These are phyloP conservation scores for Epinotia demarniana DNA, from an alignment of 2,888 invertebrate species.

Conservation along the genomic window DNA sequence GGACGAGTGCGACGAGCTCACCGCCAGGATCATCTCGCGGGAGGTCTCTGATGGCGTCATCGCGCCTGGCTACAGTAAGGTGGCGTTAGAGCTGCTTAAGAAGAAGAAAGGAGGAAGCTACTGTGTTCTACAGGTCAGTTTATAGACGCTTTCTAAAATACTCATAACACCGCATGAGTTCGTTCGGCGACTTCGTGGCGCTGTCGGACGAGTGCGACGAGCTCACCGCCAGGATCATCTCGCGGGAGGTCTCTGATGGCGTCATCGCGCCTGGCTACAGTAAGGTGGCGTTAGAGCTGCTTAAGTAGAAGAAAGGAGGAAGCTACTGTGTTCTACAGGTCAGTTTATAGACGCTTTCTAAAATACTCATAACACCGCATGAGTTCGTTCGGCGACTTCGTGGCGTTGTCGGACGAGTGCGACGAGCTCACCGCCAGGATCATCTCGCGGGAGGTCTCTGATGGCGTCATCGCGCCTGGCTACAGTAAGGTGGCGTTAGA, in stretches of 20 bases:
- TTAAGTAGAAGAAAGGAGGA: slow-evolving; percentile 98
- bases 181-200: slow-evolving; percentile 99
- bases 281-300: slow-evolving; percentile 91
- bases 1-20: too few species aligned
- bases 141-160: too few species aligned
- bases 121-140: too few species aligned
- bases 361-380: slow-evolving; percentile 87
- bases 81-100: too few species aligned
- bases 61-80: too few species aligned
- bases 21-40: too few species aligned
- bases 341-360: too few species aligned
- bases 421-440: slow-evolving; percentile 96
- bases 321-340: slow-evolving; percentile 94
- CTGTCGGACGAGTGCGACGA: slow-evolving; percentile 96
- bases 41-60: too few species aligned
- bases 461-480: slow-evolving; percentile 98
- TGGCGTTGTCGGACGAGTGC: slow-evolving; percentile 95
- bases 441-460: slow-evolving; percentile 97
- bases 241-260: slow-evolving; percentile 98
- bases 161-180: slow-evolving; percentile 99
- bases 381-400: slow-evolving; percentile 99
- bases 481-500: slow-evolving; percentile 93
- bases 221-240: slow-evolving; percentile 95
- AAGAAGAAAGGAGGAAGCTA: too few species aligned
- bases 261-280: slow-evolving; percentile 97